A percentile compares a stretch with the other conserved stretches of the same genome.
Evolutionary conservation across 2,113 vertebrate genomes (phyloP).

Genomic region (Toxotes chatareus): DNA sequence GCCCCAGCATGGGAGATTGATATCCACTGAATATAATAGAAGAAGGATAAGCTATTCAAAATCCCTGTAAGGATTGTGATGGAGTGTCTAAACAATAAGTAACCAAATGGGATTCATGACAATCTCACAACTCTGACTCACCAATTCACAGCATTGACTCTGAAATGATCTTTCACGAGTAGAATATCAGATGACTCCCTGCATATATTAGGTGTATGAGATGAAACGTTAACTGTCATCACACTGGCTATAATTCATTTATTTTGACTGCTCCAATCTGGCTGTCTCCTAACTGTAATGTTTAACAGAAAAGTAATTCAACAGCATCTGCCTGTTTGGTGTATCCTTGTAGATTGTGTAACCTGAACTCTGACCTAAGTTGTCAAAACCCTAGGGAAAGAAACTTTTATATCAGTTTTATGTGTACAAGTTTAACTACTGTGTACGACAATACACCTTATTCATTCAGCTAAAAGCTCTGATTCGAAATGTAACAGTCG

Average conservation of each 20-base stretch:
- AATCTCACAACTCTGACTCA: slow-evolving; percentile 43
- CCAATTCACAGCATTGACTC: slow-evolving; percentile 48
- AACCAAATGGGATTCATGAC: slow-evolving; percentile 68
- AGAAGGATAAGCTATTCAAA: slow-evolving; percentile 59
- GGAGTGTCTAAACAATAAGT: slow-evolving; percentile 72
- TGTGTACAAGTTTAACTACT: not conserved
- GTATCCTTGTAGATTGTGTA: not conserved
- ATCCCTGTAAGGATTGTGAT: slow-evolving; percentile 61
- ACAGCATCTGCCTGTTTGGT: not conserved
- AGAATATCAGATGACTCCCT: slow-evolving; percentile 43
- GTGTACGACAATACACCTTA: not conserved
- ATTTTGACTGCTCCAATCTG: not conserved
- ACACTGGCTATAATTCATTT: slow-evolving; percentile 16
- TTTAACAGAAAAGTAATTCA: slow-evolving; percentile 1
- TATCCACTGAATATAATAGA: slow-evolving; percentile 70
- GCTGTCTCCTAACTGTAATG: not conserved
- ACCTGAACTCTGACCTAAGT: not conserved
- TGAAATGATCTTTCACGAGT: slow-evolving; percentile 39
- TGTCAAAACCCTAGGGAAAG: not conserved
- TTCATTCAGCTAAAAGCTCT: not conserved
- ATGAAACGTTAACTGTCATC: slow-evolving; percentile 22
- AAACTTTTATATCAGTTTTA: not conserved
- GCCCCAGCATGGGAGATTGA: slow-evolving; percentile 58
- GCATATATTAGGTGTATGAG: slow-evolving; percentile 1
- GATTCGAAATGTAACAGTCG: not conserved